Percentiles rank a stretch among this genome's conserved stretches.
These are phyloP conservation scores for Tursiops truncatus DNA, from an alignment of 2,113 vertebrate genomes.

Conservation along the genomic window DNA sequence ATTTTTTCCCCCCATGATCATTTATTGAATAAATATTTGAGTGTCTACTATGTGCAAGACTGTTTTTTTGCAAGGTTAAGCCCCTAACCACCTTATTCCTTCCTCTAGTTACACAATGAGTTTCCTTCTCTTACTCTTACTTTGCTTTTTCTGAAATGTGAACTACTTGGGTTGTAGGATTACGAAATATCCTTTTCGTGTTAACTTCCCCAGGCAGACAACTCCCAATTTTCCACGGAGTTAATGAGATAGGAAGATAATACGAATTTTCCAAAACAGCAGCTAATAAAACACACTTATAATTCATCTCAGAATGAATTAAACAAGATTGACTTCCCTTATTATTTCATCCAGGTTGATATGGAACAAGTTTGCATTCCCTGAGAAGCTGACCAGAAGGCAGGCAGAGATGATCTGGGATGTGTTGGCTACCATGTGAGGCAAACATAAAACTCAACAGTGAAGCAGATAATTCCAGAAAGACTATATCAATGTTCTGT, in stretches of 20 bases:
- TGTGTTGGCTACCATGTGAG: neutral
- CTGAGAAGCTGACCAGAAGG: neutral
- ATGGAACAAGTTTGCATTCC: neutral
- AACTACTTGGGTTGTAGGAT: neutral
- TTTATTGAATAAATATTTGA: neutral
- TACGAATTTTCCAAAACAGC: slow-evolving; percentile 22
- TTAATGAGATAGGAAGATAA: neutral
- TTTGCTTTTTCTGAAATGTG: slow-evolving; percentile 16
- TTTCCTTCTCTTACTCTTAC: neutral
- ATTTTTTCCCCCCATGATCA: neutral
- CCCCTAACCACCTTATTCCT: neutral
- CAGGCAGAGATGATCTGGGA: neutral
- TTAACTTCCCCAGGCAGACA: neutral
- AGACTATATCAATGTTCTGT: neutral
- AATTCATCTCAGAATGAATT: neutral
- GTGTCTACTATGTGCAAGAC: neutral
- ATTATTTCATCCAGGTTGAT: neutral
- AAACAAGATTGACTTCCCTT: neutral
- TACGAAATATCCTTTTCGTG: neutral
- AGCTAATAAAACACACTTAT: neutral
- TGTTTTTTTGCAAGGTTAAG: neutral
- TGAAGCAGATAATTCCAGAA: neutral
- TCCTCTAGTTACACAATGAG: neutral
- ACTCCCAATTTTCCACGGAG: neutral
- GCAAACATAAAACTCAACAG: neutral